phyloP scores from a whole-genome alignment of 1,140 invertebrate genomes.

The Drosophila cardini region DNA sequence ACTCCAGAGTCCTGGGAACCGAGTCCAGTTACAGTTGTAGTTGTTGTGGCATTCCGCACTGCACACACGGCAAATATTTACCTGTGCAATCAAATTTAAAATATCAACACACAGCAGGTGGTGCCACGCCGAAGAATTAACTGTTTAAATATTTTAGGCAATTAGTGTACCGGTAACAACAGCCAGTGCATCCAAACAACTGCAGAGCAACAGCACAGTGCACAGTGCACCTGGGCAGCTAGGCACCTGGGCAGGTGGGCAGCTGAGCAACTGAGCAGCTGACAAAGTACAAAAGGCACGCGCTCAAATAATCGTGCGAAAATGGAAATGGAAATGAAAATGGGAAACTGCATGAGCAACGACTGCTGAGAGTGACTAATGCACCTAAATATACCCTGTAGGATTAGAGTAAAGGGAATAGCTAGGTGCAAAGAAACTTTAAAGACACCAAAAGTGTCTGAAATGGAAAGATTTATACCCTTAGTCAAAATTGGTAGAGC shows the following conservation, averaged over 20 bases:
- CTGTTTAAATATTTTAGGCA: slow-evolving; percentile 81
- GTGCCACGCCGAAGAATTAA: slow-evolving; percentile 58
- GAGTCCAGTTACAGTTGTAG: slow-evolving; percentile 1
- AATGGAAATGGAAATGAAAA: slow-evolving; percentile 28
- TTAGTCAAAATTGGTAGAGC: too few species aligned
- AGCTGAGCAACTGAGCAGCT: neutral
- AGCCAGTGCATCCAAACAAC: neutral
- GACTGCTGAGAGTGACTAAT: neutral
- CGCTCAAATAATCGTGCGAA: slow-evolving; percentile 26
- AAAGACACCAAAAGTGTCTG: neutral
- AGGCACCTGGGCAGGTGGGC: neutral
- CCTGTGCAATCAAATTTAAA: slow-evolving; percentile 79
- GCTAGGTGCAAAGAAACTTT: neutral
- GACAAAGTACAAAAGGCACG: slow-evolving; percentile 24
- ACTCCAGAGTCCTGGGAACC: neutral
- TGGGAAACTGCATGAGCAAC: slow-evolving; percentile 1
- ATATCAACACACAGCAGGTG: slow-evolving; percentile 46
- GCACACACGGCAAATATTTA: slow-evolving; percentile 67
- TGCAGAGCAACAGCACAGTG: neutral
- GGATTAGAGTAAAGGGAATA: neutral
- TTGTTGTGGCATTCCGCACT: neutral
- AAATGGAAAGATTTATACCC: too few species aligned
- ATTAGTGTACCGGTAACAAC: slow-evolving; percentile 60
- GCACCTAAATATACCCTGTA: neutral
- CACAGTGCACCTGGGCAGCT: neutral